These are phyloP conservation scores for Conchocele bisecta DNA, from an alignment of 2,888 invertebrate species.

Conservation along the genomic window DNA sequence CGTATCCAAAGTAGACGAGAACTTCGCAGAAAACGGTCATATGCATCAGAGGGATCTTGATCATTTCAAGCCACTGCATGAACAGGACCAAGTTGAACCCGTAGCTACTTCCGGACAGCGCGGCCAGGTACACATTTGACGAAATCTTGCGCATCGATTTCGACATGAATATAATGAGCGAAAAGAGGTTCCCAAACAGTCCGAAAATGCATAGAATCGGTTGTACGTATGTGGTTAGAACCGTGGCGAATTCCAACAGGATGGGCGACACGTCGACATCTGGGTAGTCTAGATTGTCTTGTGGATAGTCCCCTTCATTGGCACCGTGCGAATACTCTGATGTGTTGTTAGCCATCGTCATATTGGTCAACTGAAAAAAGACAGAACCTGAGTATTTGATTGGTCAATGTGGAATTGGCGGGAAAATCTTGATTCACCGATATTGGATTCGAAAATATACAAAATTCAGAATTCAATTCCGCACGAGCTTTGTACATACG, in stretches of 20 bases:
- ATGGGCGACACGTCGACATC: conserved; percentile 22
- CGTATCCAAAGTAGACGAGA: conserved; percentile 87
- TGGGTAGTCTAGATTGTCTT: conserved; percentile 3
- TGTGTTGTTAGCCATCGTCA: too few relatives aligned
- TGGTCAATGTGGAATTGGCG: too few relatives aligned
- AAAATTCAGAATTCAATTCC: too few relatives aligned
- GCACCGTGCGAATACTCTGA: too few relatives aligned
- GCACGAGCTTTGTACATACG: too few relatives aligned
- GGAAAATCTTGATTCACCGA: too few relatives aligned
- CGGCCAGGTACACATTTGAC: too few relatives aligned
- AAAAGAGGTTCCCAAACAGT: conserved; percentile 89
- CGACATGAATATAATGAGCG: conserved; percentile 89
- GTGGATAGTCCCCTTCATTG: too few relatives aligned
- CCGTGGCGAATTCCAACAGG: conserved; percentile 42
- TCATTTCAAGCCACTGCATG: conserved; percentile 68
- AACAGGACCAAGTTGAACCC: conserved; percentile 88
- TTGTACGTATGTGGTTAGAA: conserved; percentile 80
- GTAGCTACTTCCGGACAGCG: conserved; percentile 90
- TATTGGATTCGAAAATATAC: too few relatives aligned
- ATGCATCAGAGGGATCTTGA: conserved; percentile 61
- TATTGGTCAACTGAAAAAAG: too few relatives aligned
- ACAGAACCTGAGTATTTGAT: too few relatives aligned
- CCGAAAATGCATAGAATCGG: conserved; percentile 89
- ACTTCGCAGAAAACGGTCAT: conserved; percentile 86
- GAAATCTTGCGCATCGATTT: conserved; percentile 89